Percentiles rank a stretch among this genome's conserved stretches.
Conservation (phyloP, 1,140 invertebrate species). For the Helicorthomorpha holstii region DNA sequence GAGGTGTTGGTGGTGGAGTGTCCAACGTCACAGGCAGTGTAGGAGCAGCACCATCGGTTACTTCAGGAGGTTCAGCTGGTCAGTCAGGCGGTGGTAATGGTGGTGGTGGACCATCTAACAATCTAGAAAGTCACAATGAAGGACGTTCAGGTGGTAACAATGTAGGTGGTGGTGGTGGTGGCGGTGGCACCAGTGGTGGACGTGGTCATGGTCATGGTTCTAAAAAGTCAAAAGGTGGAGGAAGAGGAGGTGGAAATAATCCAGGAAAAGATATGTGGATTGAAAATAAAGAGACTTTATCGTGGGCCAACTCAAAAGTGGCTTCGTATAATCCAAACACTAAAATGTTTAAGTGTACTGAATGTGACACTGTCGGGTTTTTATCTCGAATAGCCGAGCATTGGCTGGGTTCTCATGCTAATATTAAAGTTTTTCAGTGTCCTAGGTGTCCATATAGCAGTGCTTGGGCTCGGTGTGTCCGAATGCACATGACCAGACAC, state of each 20-base stretch:
- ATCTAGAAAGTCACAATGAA: neutral
- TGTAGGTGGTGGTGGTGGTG: too few relatives aligned
- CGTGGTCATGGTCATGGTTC: constrained; percentile 11
- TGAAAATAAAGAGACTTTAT: constrained; percentile 42
- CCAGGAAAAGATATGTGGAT: constrained; percentile 46
- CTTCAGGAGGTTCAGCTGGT: constrained; percentile 12
- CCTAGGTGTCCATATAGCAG: constrained; percentile 52
- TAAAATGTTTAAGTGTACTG: constrained; percentile 51
- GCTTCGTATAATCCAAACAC: constrained; percentile 51
- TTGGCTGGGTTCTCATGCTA: constrained; percentile 62
- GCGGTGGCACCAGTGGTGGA: too few relatives aligned
- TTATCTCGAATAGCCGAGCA: constrained; percentile 61
- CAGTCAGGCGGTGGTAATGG: too few relatives aligned
- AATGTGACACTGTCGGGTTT: constrained; percentile 60
- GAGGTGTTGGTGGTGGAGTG: neutral
- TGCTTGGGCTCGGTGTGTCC: constrained; percentile 52
- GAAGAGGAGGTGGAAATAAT: constrained; percentile 11
- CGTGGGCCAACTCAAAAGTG: constrained; percentile 50
- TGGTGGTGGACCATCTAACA: constrained; percentile 1
- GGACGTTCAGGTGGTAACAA: neutral
- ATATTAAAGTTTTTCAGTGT: constrained; percentile 51
- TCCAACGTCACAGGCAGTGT: neutral
- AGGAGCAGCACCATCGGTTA: too few relatives aligned
- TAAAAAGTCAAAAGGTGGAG: constrained; percentile 3
- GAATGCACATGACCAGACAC: constrained; percentile 49